Evolutionary conservation across 2,888 invertebrate species (phyloP).

Genomic region (Acleris literana): DNA sequence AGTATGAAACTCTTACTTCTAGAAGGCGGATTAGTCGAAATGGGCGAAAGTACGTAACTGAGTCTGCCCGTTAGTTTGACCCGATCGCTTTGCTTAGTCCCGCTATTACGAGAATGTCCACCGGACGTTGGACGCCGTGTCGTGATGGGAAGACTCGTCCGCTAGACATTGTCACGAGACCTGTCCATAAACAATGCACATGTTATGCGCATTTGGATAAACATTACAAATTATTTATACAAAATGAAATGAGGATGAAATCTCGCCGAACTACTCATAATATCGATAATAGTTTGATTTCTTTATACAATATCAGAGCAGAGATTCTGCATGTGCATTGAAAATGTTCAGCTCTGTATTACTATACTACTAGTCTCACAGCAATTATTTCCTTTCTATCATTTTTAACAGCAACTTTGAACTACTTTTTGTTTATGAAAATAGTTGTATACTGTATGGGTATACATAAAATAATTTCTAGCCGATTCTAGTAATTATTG

Average conservation of each 20-base stretch:
- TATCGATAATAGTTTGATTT: background rate
- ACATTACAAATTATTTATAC: too few species aligned
- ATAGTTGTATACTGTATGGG: conserved; percentile 28
- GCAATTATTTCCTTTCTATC: background rate
- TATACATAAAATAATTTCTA: conserved; percentile 20
- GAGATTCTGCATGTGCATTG: conserved; percentile 16
- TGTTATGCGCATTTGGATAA: too few species aligned
- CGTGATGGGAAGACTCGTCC: conserved; percentile 6
- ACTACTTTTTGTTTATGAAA: conserved; percentile 26
- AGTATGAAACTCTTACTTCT: conserved; percentile 61
- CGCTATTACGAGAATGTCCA: conserved; percentile 2
- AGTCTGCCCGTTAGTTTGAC: conserved; percentile 28
- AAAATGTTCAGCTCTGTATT: conserved; percentile 17
- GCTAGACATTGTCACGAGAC: conserved; percentile 1
- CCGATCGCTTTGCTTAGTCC: conserved; percentile 3
- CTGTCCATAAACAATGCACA: conserved; percentile 19
- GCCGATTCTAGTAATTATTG: conserved; percentile 12
- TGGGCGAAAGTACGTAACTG: conserved; percentile 61
- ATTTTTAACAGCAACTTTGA: conserved; percentile 13
- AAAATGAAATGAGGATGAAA: too few species aligned
- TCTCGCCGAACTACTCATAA: too few species aligned
- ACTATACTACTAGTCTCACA: background rate
- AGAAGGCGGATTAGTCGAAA: conserved; percentile 74
- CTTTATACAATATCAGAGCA: conserved; percentile 9
- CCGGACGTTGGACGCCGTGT: conserved; percentile 6